Percentiles rank a stretch among this genome's conserved stretches.
Evolutionary conservation across 2,888 invertebrate species (phyloP).

Genomic region (Lithodes maja): DNA sequence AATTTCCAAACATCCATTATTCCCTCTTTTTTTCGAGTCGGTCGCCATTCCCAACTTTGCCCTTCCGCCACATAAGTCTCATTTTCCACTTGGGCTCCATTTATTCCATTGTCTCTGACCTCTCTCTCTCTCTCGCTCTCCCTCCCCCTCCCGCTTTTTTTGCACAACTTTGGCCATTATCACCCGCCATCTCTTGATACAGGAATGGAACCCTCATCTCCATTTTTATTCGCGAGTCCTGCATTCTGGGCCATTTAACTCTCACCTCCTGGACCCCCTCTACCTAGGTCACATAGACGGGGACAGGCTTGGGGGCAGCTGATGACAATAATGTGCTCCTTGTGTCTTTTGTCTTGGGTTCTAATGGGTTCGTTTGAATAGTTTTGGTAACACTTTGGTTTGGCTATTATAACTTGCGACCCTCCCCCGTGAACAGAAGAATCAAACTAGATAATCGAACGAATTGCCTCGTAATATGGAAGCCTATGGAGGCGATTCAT

Average conservation of each 20-base stretch:
- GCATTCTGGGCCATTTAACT: slow-evolving; percentile 4
- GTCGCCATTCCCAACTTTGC: not conserved
- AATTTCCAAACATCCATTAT: slow-evolving; percentile 1
- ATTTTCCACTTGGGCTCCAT: not conserved
- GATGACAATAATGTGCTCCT: too few relatives aligned
- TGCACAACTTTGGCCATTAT: not conserved
- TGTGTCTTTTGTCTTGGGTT: too few relatives aligned
- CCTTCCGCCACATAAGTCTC: slow-evolving; percentile 1
- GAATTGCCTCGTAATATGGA: too few relatives aligned
- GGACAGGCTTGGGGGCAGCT: too few relatives aligned
- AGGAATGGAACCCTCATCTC: slow-evolving; percentile 1
- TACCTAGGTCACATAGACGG: not conserved
- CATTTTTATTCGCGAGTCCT: not conserved
- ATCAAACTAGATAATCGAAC: too few relatives aligned
- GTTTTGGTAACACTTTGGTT: too few relatives aligned
- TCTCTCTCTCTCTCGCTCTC: not conserved
- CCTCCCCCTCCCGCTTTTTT: not conserved
- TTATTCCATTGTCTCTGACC: not conserved
- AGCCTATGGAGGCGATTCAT: too few relatives aligned
- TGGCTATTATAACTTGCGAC: too few relatives aligned
- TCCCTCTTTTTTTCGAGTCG: not conserved
- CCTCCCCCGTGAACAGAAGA: too few relatives aligned
- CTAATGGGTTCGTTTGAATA: too few relatives aligned
- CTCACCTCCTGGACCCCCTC: not conserved
- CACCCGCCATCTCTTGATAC: not conserved